phyloP scores from a whole-genome alignment of 2,888 invertebrate genomes.

The Lingula anatina region DNA sequence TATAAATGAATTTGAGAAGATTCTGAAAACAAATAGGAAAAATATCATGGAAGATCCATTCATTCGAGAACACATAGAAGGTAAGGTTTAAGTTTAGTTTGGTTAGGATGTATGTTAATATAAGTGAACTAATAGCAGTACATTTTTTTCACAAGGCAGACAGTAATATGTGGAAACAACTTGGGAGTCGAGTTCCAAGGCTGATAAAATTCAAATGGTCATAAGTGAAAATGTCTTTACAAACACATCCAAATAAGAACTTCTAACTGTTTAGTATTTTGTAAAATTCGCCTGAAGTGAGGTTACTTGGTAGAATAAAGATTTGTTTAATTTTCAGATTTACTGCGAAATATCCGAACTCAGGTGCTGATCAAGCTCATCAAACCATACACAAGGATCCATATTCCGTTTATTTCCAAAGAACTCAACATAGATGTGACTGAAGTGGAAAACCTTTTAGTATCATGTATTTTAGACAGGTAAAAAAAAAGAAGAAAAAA shows the following conservation, averaged over 20 bases:
- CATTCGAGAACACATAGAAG: conserved; percentile 96
- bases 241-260: no score
- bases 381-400: conserved; percentile 95
- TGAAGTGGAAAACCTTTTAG: conserved; percentile 93
- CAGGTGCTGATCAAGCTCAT: conserved; percentile 96
- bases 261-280: no score
- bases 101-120: no score
- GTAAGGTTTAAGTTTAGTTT: conserved; percentile 44
- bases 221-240: no score
- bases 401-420: conserved; percentile 95
- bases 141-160: no score
- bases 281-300: no score
- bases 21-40: conserved; percentile 84
- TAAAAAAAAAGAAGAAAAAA: no score
- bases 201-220: no score
- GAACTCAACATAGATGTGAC: conserved; percentile 53
- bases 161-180: no score
- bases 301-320: no score
- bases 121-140: no score
- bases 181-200: no score
- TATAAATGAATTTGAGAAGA: conserved; percentile 95
- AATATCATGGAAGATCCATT: conserved; percentile 99
- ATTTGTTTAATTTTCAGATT: conserved; percentile 59
- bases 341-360: conserved; percentile 90
- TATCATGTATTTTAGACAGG: conserved; percentile 97